Evolutionary conservation across 2,113 vertebrate species (phyloP).

Genomic region (Chaetodon trifascialis): DNA sequence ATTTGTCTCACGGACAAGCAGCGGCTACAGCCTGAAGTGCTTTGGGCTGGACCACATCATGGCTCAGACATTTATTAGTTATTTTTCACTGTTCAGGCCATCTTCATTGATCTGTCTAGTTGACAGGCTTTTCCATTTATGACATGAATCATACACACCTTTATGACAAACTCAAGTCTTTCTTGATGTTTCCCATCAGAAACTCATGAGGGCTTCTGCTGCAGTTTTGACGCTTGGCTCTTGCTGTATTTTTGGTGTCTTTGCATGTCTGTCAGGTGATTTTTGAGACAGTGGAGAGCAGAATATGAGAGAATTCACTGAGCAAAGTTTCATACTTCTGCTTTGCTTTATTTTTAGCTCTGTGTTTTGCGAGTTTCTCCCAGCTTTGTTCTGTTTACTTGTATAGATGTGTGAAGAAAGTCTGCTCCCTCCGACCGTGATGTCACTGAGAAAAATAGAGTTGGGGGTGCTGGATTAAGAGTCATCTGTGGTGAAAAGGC

Average conservation of each 20-base stretch:
- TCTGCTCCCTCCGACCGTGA: slow-evolving; percentile 21
- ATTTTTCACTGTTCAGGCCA: not conserved
- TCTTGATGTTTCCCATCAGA: not conserved
- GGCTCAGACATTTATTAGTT: not conserved
- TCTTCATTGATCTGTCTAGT: not conserved
- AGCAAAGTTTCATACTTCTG: not conserved
- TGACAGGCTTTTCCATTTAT: not conserved
- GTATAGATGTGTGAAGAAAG: not conserved
- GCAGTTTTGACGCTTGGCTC: not conserved
- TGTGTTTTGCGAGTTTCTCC: not conserved
- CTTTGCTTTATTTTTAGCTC: not conserved
- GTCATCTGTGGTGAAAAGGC: slow-evolving; percentile 55
- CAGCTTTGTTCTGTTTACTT: slow-evolving; percentile 8
- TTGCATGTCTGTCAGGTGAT: not conserved
- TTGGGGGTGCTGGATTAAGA: slow-evolving; percentile 65
- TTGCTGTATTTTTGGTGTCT: not conserved
- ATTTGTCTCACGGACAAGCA: slow-evolving; percentile 11
- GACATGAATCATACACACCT: not conserved
- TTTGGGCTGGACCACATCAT: not conserved
- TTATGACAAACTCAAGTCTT: not conserved
- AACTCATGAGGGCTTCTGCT: not conserved
- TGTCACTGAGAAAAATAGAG: slow-evolving; percentile 62
- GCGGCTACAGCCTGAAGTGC: not conserved
- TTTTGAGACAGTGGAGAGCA: not conserved
- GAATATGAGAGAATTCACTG: not conserved